Base-by-base conservation (phyloP, 2,888 invertebrate species). In the Eustalomyia histrio region DNA sequence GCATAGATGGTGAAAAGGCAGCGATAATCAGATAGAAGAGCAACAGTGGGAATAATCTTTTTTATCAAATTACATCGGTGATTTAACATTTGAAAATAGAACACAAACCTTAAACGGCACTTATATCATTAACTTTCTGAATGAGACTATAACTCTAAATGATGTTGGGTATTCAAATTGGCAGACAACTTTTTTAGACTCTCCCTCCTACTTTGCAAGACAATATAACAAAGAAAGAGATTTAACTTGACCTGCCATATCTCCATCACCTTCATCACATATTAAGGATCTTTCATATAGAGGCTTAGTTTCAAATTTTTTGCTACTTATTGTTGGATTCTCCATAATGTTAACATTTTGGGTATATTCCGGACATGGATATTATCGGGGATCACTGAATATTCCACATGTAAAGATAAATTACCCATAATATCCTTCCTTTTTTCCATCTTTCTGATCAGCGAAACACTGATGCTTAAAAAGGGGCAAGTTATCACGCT, bases 111-210 rank as follows among this genome's bases (percentile, higher is more conserved):
- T 21, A 21, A 21, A 21, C 4, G 21, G 21, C 2, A 21, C 21
- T 39, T 39, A 9, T 39, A 61, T 78, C 18, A 69, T 69, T 17
- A 63, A 24, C 12, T 63, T 47, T 16, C 43, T 50, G n/a, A 63
- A 64, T 14, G 64, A 65, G 35, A 65, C 69, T 16, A 29, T 79
- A 12, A 65, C 24, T 16, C 17, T 74, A 12, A 39, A 52, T 18
- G 58, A 75, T 18, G 33, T 65, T 16, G 71, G 61, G n/a, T 82
- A 82, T 67, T 72, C 79, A 18, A 82, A 76, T 29, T 79, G 76
- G 82, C 68, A 82, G 50, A 73, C 72, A 29, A 79, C 52, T 55
- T 76, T 53, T 76, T 63, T 72, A 82, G 52, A 52, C 68, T n/a
- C 12, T 73, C 17, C 68, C 76, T 50, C 61, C 68, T 53, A 72